Evolutionary conservation across 1,140 invertebrate genomes (phyloP).

Genomic region (Parapsyche elsis): DNA sequence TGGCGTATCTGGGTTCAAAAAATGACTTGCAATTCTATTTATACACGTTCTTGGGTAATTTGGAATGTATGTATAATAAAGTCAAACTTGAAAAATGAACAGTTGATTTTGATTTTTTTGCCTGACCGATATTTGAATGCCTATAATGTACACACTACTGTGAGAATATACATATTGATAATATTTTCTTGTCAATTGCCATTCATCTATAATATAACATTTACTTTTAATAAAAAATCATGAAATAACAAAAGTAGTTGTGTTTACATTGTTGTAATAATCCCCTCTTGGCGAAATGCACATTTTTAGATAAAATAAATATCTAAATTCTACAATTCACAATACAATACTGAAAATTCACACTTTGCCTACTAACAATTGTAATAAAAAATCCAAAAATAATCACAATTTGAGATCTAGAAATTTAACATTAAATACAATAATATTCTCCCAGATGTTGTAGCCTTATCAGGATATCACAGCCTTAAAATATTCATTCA

Average conservation of each 20-base stretch:
- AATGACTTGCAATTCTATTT: background rate
- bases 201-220: constrained; percentile 46
- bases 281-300: background rate
- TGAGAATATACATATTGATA: constrained; percentile 46
- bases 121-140: constrained; percentile 45
- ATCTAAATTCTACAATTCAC: constrained; percentile 20
- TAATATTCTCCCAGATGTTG: constrained; percentile 61
- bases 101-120: constrained; percentile 18
- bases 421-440: constrained; percentile 56
- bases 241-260: constrained; percentile 43
- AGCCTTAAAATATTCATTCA: constrained; percentile 45
- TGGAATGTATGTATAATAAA: constrained; percentile 46
- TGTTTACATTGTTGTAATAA: constrained; percentile 42
- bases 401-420: constrained; percentile 65
- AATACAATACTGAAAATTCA: constrained; percentile 48
- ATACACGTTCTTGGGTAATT: background rate
- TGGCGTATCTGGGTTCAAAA: no score
- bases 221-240: constrained; percentile 42
- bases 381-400: constrained; percentile 51
- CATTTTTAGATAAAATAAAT: background rate
- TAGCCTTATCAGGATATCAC: constrained; percentile 59
- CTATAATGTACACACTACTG: constrained; percentile 51
- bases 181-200: constrained; percentile 40
- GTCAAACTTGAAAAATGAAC: constrained; percentile 12
- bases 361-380: constrained; percentile 43